Conservation (phyloP, 2,888 invertebrate genomes). For the Xylota segnis region DNA sequence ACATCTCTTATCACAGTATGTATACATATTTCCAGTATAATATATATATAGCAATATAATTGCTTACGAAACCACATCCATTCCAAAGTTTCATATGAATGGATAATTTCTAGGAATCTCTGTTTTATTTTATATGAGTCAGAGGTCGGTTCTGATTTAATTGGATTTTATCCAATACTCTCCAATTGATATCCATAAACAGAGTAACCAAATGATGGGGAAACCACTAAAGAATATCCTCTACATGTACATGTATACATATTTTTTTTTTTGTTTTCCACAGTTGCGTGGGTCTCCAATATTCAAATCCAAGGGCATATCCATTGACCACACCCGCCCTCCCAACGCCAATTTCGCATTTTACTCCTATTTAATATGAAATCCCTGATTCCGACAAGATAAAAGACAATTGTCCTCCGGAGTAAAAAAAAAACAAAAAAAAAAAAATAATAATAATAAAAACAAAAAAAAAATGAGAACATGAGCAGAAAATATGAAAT, state of each 20-base stretch:
- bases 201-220: conserved; percentile 11
- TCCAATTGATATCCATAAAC: conserved; percentile 21
- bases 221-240: conserved; percentile 31
- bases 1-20: too few species aligned
- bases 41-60: too few species aligned
- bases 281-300: conserved; percentile 16
- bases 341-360: conserved; percentile 16
- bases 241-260: neutral
- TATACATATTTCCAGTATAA: too few species aligned
- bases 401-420: conserved; percentile 66
- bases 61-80: conserved; percentile 9
- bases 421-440: conserved; percentile 34
- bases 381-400: conserved; percentile 68
- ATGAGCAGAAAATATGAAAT: conserved; percentile 73
- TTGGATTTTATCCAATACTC: conserved; percentile 33
- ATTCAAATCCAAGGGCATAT: conserved; percentile 41
- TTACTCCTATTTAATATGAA: conserved; percentile 61
- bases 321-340: conserved; percentile 24
- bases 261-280: neutral
- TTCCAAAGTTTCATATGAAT: neutral
- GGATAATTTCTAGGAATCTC: conserved; percentile 6
- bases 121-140: conserved; percentile 13
- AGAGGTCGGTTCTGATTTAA: conserved; percentile 30
- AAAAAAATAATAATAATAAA: conserved; percentile 21
- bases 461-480: conserved; percentile 29